Percentiles rank a stretch among this genome's conserved stretches.
Conservation (phyloP, 2,888 invertebrate species). For the Leptura quadrifasciata region DNA sequence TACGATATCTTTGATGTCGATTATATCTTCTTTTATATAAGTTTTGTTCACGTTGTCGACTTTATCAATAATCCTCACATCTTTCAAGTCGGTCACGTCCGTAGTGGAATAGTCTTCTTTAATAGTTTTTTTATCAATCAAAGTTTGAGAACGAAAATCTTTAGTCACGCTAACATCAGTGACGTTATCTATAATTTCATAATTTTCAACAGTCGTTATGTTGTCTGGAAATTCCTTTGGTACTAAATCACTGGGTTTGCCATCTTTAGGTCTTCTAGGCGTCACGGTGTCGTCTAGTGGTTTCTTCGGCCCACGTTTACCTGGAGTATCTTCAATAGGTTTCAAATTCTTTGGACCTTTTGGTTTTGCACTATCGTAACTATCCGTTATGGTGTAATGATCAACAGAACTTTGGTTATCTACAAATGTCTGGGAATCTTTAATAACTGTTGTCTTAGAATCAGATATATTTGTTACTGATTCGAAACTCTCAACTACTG, state of each 20-base stretch:
- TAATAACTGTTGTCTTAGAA: slow-evolving; percentile 62
- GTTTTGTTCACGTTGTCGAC: slow-evolving; percentile 75
- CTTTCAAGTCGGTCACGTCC: slow-evolving; percentile 51
- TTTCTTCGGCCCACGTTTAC: slow-evolving; percentile 15
- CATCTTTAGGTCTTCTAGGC: slow-evolving; percentile 9
- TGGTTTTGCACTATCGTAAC: slow-evolving; percentile 47
- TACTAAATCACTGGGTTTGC: not conserved
- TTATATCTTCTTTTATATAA: slow-evolving; percentile 77
- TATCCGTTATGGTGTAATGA: slow-evolving; percentile 59
- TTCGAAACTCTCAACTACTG: slow-evolving; percentile 61
- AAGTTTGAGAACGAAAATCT: slow-evolving; percentile 55
- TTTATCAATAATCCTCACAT: slow-evolving; percentile 44
- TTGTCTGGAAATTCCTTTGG: slow-evolving; percentile 29
- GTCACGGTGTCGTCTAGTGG: slow-evolving; percentile 12
- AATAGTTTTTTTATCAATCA: slow-evolving; percentile 61
- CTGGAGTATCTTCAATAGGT: slow-evolving; percentile 26
- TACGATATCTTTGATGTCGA: slow-evolving; percentile 77
- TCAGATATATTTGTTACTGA: slow-evolving; percentile 61
- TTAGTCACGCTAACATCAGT: slow-evolving; percentile 50
- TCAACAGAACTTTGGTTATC: slow-evolving; percentile 64
- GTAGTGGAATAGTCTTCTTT: slow-evolving; percentile 49
- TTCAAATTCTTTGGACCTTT: slow-evolving; percentile 41
- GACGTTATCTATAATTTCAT: slow-evolving; percentile 40
- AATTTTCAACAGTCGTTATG: slow-evolving; percentile 48
- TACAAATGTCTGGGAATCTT: slow-evolving; percentile 63